A percentile compares a stretch with the other conserved stretches of the same genome.
These are phyloP conservation scores for Corythoichthys intestinalis DNA, from an alignment of 2,113 vertebrate species.

Conservation along the genomic window DNA sequence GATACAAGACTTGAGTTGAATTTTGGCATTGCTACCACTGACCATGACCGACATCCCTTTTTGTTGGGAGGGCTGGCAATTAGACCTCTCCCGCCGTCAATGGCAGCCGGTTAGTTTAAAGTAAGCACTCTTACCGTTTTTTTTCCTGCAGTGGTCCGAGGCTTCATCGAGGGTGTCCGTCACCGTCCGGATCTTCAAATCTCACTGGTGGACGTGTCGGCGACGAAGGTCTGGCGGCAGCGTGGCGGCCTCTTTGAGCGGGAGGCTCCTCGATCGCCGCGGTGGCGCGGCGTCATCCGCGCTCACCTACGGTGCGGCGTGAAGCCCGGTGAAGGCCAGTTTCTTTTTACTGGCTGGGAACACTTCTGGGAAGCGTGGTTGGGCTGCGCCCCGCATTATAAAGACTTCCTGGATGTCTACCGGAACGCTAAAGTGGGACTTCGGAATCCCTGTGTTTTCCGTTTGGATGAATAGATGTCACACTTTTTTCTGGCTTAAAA, in stretches of 20 bases:
- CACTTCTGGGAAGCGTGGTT: conserved; percentile 84
- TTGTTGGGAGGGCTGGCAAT: too few species aligned
- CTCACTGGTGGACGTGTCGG: conserved; percentile 65
- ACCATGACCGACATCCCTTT: too few species aligned
- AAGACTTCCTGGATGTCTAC: conserved; percentile 75
- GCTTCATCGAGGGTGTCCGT: conserved; percentile 70
- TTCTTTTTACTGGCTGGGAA: conserved; percentile 79
- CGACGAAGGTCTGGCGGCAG: conserved; percentile 71
- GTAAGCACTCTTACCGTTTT: neutral
- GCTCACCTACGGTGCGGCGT: conserved; percentile 72
- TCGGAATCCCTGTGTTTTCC: conserved; percentile 76
- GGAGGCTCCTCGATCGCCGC: conserved; percentile 18
- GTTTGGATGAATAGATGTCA: conserved; percentile 61
- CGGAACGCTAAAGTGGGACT: conserved; percentile 58
- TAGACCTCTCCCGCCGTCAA: too few species aligned
- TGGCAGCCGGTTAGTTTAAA: too few species aligned
- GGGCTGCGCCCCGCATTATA: conserved; percentile 79
- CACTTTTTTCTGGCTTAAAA: neutral
- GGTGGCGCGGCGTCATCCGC: conserved; percentile 67
- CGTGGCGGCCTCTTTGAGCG: conserved; percentile 70
- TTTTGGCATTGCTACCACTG: too few species aligned
- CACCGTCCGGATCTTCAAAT: conserved; percentile 62
- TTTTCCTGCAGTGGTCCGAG: conserved; percentile 72
- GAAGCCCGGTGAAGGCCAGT: conserved; percentile 76
- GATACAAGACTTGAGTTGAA: too few species aligned